Conservation (phyloP, 2,888 invertebrate genomes). For the Leptinotarsa tumamoca region DNA sequence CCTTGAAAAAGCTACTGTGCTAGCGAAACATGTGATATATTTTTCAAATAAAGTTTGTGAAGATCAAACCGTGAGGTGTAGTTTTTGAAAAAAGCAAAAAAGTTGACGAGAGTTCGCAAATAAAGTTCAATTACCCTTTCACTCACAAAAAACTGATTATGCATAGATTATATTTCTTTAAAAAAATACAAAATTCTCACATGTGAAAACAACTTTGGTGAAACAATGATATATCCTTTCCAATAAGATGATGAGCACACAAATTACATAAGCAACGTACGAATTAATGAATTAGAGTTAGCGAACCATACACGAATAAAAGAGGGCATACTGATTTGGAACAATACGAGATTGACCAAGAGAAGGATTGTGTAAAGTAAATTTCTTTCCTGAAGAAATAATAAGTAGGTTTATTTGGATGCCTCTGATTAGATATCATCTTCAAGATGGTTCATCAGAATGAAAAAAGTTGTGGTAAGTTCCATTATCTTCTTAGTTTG, state of each 20-base stretch:
- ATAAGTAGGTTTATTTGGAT: not conserved
- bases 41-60: no score
- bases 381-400: conserved; percentile 4
- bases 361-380: conserved; percentile 6
- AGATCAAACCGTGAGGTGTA: no score
- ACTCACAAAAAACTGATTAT: no score
- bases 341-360: conserved; percentile 13
- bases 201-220: not conserved
- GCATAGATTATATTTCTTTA: no score
- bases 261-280: conserved; percentile 10
- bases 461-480: no score
- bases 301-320: conserved; percentile 14
- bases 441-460: no score
- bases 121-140: no score
- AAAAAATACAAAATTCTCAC: not conserved
- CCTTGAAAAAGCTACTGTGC: no score
- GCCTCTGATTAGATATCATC: not conserved
- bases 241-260: conserved; percentile 15
- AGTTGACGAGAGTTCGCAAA: no score
- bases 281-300: conserved; percentile 19
- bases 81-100: no score
- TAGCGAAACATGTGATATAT: no score
- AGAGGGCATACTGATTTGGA: conserved; percentile 5
- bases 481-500: no score
- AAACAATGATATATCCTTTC: conserved; percentile 16